Evolutionary conservation across 2,797 vertebrate species (phyloP).

Genomic region (Lophotriccus pileatus): DNA sequence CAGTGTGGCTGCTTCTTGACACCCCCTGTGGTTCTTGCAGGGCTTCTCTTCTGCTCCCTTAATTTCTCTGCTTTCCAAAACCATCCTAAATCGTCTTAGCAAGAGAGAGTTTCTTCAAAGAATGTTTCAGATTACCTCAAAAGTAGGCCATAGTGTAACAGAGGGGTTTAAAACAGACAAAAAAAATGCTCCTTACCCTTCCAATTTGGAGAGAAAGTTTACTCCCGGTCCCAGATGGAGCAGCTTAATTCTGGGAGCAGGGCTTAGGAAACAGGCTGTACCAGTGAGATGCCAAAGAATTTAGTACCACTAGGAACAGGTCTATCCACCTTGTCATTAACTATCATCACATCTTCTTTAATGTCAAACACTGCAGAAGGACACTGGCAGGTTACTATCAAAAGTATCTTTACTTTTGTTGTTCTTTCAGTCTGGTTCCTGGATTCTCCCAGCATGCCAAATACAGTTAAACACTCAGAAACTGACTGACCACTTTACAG

Average conservation of each 20-base stretch:
- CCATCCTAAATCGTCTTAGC: neutral
- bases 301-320: neutral
- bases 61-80: neutral
- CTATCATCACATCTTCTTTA: neutral
- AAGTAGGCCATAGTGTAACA: rapidly evolving
- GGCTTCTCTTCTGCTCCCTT: neutral
- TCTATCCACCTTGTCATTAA: neutral
- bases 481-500: neutral
- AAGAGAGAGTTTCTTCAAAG: neutral
- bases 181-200: neutral
- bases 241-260: neutral
- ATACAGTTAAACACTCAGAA: neutral
- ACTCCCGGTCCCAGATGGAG: neutral
- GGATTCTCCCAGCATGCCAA: neutral
- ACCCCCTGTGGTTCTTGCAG: neutral
- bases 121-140: neutral
- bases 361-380: neutral
- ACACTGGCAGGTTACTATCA: neutral
- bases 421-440: neutral
- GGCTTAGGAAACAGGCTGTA: neutral
- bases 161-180: neutral
- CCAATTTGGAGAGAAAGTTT: neutral
- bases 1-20: neutral
- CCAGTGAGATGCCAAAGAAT: neutral
- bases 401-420: neutral